A percentile compares a stretch with the other conserved stretches of the same genome.
Conservation (phyloP, 2,797 vertebrate species). For the Cottoperca gobio region DNA sequence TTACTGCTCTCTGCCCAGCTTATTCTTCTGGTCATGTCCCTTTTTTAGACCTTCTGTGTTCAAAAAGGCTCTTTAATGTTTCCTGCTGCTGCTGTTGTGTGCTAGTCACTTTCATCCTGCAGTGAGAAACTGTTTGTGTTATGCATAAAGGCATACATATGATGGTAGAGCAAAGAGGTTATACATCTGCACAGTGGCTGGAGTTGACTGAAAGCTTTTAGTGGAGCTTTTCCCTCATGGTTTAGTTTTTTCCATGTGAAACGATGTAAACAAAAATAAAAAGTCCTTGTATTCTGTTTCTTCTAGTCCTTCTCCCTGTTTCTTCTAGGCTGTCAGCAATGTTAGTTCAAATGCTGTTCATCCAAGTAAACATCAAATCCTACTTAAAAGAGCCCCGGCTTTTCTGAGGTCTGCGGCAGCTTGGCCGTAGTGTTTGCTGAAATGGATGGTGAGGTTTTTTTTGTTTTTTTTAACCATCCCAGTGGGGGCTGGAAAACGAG, state of each 20-base stretch:
- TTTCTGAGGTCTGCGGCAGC: constrained; percentile 25
- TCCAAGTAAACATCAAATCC: constrained; percentile 55
- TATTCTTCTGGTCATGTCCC: constrained; percentile 44
- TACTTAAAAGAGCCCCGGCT: constrained; percentile 28
- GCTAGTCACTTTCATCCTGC: constrained; percentile 39
- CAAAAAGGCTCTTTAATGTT: constrained; percentile 49
- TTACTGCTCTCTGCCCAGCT: constrained; percentile 37
- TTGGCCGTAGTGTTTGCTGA: constrained; percentile 32
- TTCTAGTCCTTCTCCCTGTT: not conserved
- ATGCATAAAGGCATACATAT: constrained; percentile 45
- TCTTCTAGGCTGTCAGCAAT: constrained; percentile 2
- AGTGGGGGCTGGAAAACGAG: constrained; percentile 21
- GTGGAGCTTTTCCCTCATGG: constrained; percentile 45
- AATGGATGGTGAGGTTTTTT: constrained; percentile 8
- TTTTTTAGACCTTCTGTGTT: constrained; percentile 37
- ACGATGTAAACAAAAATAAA: constrained; percentile 31
- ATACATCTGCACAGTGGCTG: constrained; percentile 35
- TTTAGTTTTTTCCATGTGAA: constrained; percentile 56
- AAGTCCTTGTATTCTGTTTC: constrained; percentile 16
- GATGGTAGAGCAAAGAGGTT: constrained; percentile 28
- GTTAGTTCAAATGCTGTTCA: constrained; percentile 38
- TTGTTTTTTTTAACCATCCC: constrained; percentile 15
- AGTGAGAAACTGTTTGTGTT: constrained; percentile 39
- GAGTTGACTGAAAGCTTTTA: constrained; percentile 70
- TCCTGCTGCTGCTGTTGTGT: constrained; percentile 24